Conservation (phyloP, 2,113 vertebrate species). For the Pteropus alecto region DNA sequence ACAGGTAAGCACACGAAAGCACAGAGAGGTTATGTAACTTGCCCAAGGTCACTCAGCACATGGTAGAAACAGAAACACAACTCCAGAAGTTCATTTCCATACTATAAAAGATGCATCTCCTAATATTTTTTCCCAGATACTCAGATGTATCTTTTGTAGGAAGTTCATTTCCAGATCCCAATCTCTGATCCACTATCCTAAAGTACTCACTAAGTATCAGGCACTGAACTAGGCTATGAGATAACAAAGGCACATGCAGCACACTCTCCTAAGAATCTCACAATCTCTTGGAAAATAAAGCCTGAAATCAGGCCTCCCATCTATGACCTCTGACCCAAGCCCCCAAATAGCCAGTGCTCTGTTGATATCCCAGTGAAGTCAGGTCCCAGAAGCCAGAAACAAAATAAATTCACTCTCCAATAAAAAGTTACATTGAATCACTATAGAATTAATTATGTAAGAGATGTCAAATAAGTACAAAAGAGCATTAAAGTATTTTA, state of each 20-base stretch:
- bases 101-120: neutral
- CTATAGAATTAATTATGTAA: neutral
- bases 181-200: neutral
- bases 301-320: neutral
- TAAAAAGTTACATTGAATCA: neutral
- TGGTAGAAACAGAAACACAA: neutral
- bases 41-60: neutral
- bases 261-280: neutral
- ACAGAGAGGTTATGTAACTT: neutral
- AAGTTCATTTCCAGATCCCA: neutral
- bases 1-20: neutral
- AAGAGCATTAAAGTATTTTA: slow-evolving; percentile 7
- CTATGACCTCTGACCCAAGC: neutral
- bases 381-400: neutral
- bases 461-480: neutral
- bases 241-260: neutral
- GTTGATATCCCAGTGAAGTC: neutral
- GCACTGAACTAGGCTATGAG: neutral
- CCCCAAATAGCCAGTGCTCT: neutral
- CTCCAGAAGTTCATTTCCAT: neutral
- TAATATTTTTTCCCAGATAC: neutral
- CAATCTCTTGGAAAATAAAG: neutral
- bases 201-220: neutral
- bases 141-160: neutral
- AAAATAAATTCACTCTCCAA: neutral